These are phyloP conservation scores for Agraylea sexmaculata DNA, from an alignment of 1,140 invertebrate genomes.

Conservation along the genomic window DNA sequence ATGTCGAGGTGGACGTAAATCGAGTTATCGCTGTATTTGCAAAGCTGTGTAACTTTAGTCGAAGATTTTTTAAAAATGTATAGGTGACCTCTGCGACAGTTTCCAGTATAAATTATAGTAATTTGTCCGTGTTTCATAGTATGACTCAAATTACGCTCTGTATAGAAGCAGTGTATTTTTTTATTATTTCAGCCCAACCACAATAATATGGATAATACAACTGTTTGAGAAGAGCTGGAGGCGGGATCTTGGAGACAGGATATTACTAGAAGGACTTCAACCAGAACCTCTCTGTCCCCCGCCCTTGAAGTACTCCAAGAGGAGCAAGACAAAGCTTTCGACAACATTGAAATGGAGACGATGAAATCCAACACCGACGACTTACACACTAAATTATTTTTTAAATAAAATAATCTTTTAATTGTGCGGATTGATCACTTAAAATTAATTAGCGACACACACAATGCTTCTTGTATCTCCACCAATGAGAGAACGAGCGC, in stretches of 20 bases:
- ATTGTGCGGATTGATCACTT: too few species aligned
- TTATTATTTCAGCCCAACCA: neutral
- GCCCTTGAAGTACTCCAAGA: slow-evolving; percentile 8
- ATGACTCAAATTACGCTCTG: too few species aligned
- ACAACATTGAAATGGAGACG: too few species aligned
- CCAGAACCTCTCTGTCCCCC: slow-evolving; percentile 6
- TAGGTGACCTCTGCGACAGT: neutral
- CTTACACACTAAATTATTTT: too few species aligned
- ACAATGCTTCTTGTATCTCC: too few species aligned
- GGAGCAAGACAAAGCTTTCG: too few species aligned
- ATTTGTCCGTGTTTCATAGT: neutral
- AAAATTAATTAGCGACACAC: too few species aligned
- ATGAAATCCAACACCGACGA: too few species aligned
- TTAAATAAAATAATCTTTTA: too few species aligned
- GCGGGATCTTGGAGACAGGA: neutral
- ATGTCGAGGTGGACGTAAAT: too few species aligned
- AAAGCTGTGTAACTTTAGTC: neutral
- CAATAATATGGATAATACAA: slow-evolving; percentile 8
- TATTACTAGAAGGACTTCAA: neutral
- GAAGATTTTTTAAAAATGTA: neutral
- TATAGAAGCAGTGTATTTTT: too few species aligned
- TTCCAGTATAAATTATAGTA: neutral
- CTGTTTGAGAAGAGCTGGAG: slow-evolving; percentile 13
- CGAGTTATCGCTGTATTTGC: slow-evolving; percentile 7
- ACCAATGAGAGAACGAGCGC: too few species aligned